Evolutionary conservation across 2,113 vertebrate species (phyloP).

Genomic region (Chionomys nivalis): DNA sequence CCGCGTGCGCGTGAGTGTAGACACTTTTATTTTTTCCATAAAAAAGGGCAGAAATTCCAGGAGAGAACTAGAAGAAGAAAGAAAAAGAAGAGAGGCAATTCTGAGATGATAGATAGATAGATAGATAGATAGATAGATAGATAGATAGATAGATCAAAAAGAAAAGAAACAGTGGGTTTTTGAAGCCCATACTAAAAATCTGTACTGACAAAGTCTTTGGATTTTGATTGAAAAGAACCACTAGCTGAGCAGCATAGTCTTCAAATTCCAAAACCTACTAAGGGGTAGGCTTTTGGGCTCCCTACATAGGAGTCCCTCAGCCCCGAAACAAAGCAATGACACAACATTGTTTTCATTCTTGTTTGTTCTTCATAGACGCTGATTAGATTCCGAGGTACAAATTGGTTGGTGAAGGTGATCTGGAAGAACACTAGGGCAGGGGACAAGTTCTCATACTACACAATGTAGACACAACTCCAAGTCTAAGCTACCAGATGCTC

Average conservation of each 20-base stretch:
- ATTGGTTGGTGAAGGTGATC: neutral
- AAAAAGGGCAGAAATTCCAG: constrained; percentile 33
- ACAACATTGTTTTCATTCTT: constrained; percentile 49
- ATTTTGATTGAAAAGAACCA: constrained; percentile 50
- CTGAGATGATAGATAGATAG: neutral
- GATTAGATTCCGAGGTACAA: constrained; percentile 41
- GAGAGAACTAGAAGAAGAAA: constrained; percentile 1
- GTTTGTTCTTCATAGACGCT: constrained; percentile 22
- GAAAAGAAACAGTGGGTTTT: neutral
- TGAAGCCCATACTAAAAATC: neutral
- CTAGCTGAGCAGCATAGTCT: neutral
- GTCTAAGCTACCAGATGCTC: constrained; percentile 28
- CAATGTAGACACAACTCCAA: neutral
- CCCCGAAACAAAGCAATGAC: neutral
- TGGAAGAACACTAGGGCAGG: constrained; percentile 4
- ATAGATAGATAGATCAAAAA: neutral
- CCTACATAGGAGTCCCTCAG: neutral
- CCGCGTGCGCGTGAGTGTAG: neutral
- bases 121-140: neutral
- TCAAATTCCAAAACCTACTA: neutral
- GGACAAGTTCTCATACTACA: constrained; percentile 14
- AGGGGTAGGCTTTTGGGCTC: neutral
- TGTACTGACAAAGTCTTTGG: constrained; percentile 41
- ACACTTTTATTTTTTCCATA: neutral
- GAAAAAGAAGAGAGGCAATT: neutral